These are phyloP conservation scores for Cetonia aurata DNA, from an alignment of 2,888 invertebrate genomes.

Conservation along the genomic window DNA sequence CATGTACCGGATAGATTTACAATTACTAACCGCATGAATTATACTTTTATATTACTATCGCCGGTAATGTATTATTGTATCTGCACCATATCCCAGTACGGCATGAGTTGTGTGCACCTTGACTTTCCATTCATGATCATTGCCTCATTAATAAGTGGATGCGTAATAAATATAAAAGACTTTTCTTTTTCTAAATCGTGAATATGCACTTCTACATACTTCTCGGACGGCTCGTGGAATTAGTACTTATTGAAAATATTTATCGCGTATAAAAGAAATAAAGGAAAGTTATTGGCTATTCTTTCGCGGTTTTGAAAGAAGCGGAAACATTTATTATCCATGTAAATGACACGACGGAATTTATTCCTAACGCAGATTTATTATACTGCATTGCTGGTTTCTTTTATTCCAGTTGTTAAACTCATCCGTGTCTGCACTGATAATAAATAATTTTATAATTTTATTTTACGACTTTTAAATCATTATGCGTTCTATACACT, in stretches of 20 bases:
- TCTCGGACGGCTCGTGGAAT: slow-evolving; percentile 6
- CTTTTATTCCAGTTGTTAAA: slow-evolving; percentile 5
- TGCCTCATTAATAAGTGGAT: slow-evolving; percentile 35
- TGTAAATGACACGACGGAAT: slow-evolving; percentile 30
- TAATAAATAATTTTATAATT: slow-evolving; percentile 33
- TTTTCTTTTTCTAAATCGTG: slow-evolving; percentile 35
- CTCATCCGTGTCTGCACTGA: background rate
- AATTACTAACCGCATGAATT: slow-evolving; percentile 30
- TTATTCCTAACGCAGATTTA: slow-evolving; percentile 32
- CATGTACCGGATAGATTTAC: slow-evolving; percentile 27
- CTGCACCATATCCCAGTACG: background rate
- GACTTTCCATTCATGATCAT: slow-evolving; percentile 34
- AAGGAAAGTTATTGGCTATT: slow-evolving; percentile 36
- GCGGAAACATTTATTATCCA: slow-evolving; percentile 38
- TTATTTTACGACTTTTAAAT: slow-evolving; percentile 33
- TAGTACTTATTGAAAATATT: slow-evolving; percentile 34
- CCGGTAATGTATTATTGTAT: slow-evolving; percentile 14
- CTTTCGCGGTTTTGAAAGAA: slow-evolving; percentile 36
- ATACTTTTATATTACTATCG: slow-evolving; percentile 21
- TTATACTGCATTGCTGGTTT: slow-evolving; percentile 15
- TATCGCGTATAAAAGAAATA: slow-evolving; percentile 30
- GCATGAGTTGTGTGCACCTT: slow-evolving; percentile 4
- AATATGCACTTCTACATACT: slow-evolving; percentile 16
- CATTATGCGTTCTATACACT: slow-evolving; percentile 9
- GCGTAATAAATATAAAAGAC: slow-evolving; percentile 32